Base-by-base conservation (phyloP, 2,888 invertebrate species). In the Melieria picta region DNA sequence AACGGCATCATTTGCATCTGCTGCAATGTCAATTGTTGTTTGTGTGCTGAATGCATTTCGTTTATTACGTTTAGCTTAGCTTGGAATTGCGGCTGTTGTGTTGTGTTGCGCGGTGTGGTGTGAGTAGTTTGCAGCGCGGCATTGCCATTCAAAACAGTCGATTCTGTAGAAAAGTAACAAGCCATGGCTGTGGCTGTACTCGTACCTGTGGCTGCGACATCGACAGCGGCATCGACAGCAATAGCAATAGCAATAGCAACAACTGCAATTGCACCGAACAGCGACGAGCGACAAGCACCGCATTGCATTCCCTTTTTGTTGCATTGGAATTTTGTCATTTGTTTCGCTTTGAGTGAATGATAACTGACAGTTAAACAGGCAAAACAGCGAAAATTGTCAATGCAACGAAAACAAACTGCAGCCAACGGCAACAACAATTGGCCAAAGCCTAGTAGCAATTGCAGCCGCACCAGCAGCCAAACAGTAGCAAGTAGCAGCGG, bases 281-380 rank as follows among this genome's bases (percentile, higher is more conserved):
- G n/a, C 56, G 57, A 13, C 57, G 47, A 57, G 56, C 57, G 47
- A 6, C 48, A 9, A 16, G 56, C 56, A n/a, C 9, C 65, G 46
- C 56, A 63, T 50, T 64, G 11, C 57, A 45, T 64, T 52, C 52
- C 50, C 42, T 50, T 64, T 52, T 42, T 45, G 50, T n/a, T 52
- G 7, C 13, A 47, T 2, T 30, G 42, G 65, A 66, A 57, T 66
- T 66, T 66, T 65, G 65, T 65, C 65, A 65, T 56, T 65, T 66
- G 66, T 58, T 57, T 65, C 43, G 42, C 69, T 68, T 56, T 73
- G 81, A 82, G 81, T 82, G 82, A 81, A 80, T 81, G 82, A 82
- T 82, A 80, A 80, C 81, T 81, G 81, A 81, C 81, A 81, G 81
- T 76, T 79, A 75, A 76, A 78, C 80, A 80, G 81, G 77, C 77